phyloP scores from a whole-genome alignment of 37 sponge, comb jelly and placozoan species.

The Beroe forskalii region DNA sequence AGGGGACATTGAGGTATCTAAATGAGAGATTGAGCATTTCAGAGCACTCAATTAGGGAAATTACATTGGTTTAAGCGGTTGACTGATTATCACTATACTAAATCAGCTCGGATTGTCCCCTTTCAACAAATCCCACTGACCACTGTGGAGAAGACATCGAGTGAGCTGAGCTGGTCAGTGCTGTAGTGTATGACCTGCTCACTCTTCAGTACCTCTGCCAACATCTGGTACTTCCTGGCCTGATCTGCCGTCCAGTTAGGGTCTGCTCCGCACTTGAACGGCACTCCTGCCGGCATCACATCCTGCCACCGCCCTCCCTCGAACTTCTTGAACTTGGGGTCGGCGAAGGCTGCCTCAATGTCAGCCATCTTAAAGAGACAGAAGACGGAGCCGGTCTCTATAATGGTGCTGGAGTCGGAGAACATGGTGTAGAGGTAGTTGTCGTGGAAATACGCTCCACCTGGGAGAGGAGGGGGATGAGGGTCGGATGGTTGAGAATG shows the following conservation, averaged over 20 bases:
- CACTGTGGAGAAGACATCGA: conserved; percentile 10
- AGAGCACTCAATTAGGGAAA: no score
- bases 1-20: no score
- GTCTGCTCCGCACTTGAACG: conserved; percentile 43
- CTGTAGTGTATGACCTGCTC: conserved; percentile 48
- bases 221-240: conserved; percentile 26
- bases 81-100: no score
- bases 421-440: conserved; percentile 36
- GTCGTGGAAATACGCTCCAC: conserved; percentile 45
- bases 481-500: no score
- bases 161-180: conserved; percentile 49
- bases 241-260: conserved; percentile 46
- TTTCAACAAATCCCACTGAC: no score
- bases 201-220: conserved; percentile 24
- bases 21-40: no score
- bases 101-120: no score
- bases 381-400: conserved; percentile 59
- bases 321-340: conserved; percentile 34
- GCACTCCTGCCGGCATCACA: conserved; percentile 9
- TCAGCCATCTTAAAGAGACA: conserved; percentile 57
- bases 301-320: neutral
- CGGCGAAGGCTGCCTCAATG: conserved; percentile 9
- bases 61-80: no score
- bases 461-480: no score
- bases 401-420: conserved; percentile 60